Percentiles rank a stretch among this genome's conserved stretches.
Conservation (phyloP, 35 echinoderm and acorn worm genomes). For the Strongylocentrotus purpuratus region DNA sequence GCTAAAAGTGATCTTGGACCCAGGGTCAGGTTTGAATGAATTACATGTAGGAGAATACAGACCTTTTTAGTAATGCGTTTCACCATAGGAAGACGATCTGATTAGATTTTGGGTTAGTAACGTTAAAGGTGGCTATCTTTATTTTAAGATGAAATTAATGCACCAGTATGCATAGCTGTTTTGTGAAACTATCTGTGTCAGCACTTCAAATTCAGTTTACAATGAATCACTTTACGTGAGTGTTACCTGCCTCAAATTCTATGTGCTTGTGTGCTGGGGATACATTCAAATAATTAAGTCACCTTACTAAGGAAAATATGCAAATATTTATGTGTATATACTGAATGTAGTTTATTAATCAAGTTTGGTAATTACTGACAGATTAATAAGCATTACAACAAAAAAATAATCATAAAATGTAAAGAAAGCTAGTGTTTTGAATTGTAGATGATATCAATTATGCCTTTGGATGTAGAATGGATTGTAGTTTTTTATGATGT, state of each 20-base stretch:
- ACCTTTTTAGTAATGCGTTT: too few species aligned
- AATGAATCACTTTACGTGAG: not conserved
- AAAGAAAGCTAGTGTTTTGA: conserved; percentile 11
- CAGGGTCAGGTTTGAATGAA: too few species aligned
- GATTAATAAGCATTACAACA: not conserved
- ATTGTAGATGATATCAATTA: not conserved
- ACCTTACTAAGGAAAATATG: not conserved
- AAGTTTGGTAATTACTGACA: conserved; percentile 13
- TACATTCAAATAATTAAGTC: not conserved
- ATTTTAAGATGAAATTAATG: not conserved
- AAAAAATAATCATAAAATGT: not conserved
- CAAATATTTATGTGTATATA: conserved; percentile 20
- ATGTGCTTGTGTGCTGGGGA: conserved; percentile 8
- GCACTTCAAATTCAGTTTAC: not conserved
- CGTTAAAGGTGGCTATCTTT: not conserved
- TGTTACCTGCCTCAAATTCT: not conserved
- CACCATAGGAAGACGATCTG: not conserved
- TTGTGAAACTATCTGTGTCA: not conserved
- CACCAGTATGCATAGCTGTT: not conserved
- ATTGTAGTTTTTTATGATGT: not conserved
- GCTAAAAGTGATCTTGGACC: too few species aligned
- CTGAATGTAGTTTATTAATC: conserved; percentile 19
- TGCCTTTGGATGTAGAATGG: not conserved
- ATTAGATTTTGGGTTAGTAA: not conserved
- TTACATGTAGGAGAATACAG: too few species aligned